These are phyloP conservation scores for Typhlomys cinereus DNA, from an alignment of 2,113 vertebrate species.

Conservation along the genomic window DNA sequence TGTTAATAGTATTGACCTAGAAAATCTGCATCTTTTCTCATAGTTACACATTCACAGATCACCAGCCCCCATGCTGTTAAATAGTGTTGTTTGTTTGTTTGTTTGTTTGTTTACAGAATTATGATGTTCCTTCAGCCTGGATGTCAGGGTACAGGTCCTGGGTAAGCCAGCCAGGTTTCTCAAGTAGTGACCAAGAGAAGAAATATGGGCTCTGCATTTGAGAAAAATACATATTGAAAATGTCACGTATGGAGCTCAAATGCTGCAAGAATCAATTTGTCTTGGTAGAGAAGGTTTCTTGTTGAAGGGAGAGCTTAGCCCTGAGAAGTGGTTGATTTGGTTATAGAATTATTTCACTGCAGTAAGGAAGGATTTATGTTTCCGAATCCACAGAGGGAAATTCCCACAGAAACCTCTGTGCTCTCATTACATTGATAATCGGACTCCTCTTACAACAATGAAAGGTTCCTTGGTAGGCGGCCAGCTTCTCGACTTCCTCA, in stretches of 20 bases:
- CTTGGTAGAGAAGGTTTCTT: not conserved
- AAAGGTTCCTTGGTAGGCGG: not conserved
- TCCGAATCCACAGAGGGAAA: constrained; percentile 21
- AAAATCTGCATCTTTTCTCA: not conserved
- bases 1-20: not conserved
- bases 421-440: not conserved
- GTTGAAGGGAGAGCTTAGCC: not conserved
- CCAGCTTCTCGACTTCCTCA: not conserved
- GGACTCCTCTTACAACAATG: not conserved
- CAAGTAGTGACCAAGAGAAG: not conserved
- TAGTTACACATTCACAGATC: not conserved
- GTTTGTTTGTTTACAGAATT: not conserved
- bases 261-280: not conserved
- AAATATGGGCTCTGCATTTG: not conserved
- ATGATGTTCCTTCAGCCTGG: not conserved
- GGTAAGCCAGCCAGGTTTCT: not conserved
- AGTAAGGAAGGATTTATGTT: not conserved
- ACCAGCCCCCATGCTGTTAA: not conserved
- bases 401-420: constrained; percentile 13
- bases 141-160: not conserved
- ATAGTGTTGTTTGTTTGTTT: not conserved
- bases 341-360: constrained; percentile 1
- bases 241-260: not conserved
- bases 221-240: not conserved
- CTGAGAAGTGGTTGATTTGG: not conserved